A percentile compares a stretch with the other conserved stretches of the same genome.
These are phyloP conservation scores for Steatornis caripensis DNA, from an alignment of 2,113 vertebrate genomes.

Conservation along the genomic window DNA sequence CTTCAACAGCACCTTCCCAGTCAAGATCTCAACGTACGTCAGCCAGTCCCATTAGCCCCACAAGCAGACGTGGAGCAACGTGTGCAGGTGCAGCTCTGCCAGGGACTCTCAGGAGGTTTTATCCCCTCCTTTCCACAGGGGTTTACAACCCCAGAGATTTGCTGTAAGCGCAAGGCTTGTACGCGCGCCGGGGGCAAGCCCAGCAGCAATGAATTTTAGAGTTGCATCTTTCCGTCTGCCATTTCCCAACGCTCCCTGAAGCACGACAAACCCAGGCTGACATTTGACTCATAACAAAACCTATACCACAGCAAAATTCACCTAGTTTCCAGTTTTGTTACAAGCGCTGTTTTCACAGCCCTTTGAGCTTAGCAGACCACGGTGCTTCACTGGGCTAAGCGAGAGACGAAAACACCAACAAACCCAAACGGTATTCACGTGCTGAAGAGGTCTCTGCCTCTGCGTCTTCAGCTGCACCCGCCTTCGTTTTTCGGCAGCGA, in stretches of 20 bases:
- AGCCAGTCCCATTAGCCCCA: neutral
- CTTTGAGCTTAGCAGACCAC: neutral
- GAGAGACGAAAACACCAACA: neutral
- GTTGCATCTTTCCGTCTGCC: neutral
- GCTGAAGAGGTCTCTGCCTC: neutral
- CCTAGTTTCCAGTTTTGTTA: neutral
- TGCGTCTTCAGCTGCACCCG: neutral
- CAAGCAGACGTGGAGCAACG: neutral
- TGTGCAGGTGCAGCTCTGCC: neutral
- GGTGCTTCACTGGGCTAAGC: neutral
- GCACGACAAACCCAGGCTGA: neutral
- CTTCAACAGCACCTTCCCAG: conserved; percentile 14
- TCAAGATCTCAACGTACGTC: neutral
- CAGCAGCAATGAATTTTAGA: neutral
- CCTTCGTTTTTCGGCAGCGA: neutral
- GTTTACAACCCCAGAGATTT: neutral
- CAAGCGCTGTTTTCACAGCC: neutral
- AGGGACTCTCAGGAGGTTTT: neutral
- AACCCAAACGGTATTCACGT: accelerated
- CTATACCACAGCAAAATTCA: neutral
- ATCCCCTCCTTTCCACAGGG: neutral
- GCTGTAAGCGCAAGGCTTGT: neutral
- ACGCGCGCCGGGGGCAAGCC: neutral
- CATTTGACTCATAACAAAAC: neutral
- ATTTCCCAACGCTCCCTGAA: neutral